These are phyloP conservation scores for Nothoprocta pentlandii DNA, from an alignment of 2,113 vertebrate species.

Conservation along the genomic window DNA sequence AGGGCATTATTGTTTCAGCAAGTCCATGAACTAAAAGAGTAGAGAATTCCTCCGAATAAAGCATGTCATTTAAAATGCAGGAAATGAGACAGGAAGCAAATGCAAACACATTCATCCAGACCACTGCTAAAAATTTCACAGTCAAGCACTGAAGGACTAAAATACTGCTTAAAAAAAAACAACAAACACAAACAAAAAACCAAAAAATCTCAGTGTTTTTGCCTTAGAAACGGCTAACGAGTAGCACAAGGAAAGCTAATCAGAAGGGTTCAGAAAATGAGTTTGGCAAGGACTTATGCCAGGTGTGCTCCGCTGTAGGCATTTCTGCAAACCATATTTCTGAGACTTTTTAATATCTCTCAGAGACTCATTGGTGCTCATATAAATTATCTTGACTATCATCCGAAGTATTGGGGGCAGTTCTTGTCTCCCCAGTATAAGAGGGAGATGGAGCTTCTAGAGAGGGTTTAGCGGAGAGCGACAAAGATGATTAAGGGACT, in stretches of 20 bases:
- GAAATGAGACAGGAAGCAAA: neutral
- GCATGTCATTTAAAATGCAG: neutral
- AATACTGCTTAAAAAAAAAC: neutral
- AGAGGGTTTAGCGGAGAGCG: too few relatives aligned
- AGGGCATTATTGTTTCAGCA: neutral
- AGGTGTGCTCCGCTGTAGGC: neutral
- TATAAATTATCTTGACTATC: conserved; percentile 58
- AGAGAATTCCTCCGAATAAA: neutral
- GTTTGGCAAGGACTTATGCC: neutral
- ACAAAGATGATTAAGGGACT: too few relatives aligned
- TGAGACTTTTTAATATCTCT: neutral
- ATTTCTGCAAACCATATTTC: neutral
- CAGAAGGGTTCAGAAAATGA: neutral
- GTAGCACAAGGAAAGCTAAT: neutral
- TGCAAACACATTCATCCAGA: neutral
- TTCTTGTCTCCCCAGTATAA: too few relatives aligned
- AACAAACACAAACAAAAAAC: too few relatives aligned
- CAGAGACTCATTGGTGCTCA: neutral
- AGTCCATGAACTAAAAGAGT: neutral
- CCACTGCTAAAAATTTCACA: neutral
- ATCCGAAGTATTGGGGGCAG: too few relatives aligned
- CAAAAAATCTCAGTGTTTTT: neutral
- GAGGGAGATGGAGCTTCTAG: too few relatives aligned
- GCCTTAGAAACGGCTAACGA: neutral
- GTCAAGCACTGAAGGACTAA: neutral